Conservation (phyloP, 2,797 vertebrate genomes). For the Cichlasoma orientale region DNA sequence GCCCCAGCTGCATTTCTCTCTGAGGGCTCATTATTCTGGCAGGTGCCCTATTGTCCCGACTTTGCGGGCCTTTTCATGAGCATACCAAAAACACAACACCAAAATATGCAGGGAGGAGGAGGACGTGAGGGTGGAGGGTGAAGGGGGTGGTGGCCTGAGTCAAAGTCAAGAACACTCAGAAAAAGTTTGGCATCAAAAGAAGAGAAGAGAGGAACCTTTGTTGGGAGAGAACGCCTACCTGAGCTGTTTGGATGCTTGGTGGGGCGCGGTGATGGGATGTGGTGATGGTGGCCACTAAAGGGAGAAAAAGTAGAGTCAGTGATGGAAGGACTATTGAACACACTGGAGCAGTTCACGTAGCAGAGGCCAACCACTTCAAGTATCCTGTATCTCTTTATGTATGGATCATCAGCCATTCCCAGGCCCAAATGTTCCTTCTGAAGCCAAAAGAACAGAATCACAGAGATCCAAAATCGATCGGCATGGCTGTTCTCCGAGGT, state of each 20-base stretch:
- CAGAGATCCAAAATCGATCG: background rate
- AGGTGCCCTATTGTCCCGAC: constrained; percentile 76
- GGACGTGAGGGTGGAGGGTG: background rate
- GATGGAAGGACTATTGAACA: constrained; percentile 28
- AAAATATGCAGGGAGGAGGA: constrained; percentile 56
- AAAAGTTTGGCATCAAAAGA: constrained; percentile 57
- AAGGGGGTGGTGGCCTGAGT: constrained; percentile 27
- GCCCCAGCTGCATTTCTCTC: constrained; percentile 71
- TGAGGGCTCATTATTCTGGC: constrained; percentile 78
- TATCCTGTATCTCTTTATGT: background rate
- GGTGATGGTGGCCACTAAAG: constrained; percentile 53
- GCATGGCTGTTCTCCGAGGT: background rate
- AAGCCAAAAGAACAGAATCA: background rate
- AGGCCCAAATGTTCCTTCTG: background rate
- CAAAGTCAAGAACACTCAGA: constrained; percentile 53
- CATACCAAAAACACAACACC: constrained; percentile 72
- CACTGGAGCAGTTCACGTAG: background rate
- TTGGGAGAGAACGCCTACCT: constrained; percentile 40
- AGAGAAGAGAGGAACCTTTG: constrained; percentile 63
- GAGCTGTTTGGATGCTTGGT: constrained; percentile 30
- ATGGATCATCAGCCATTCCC: too few relatives aligned
- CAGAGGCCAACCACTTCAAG: background rate
- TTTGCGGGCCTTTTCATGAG: constrained; percentile 71
- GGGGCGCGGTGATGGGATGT: constrained; percentile 51
- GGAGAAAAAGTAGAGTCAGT: background rate